A percentile compares a stretch with the other conserved stretches of the same genome.
These are phyloP conservation scores for Cyanoderma ruficeps DNA, from an alignment of 2,113 vertebrate genomes.

Conservation along the genomic window DNA sequence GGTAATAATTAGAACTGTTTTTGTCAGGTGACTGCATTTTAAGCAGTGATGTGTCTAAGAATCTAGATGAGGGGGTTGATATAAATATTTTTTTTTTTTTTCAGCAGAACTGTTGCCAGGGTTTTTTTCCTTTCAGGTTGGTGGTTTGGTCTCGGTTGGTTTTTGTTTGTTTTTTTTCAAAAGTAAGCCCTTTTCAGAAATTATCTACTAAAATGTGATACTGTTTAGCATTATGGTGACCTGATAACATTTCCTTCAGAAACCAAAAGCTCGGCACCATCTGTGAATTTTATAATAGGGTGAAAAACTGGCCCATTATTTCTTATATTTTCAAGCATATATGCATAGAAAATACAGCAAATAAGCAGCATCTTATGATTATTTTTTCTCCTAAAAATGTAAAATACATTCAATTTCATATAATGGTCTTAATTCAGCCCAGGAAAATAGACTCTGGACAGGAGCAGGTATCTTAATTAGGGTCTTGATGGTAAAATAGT, in stretches of 20 bases:
- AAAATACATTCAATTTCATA: background rate
- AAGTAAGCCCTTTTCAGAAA: conserved; percentile 90
- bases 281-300: conserved; percentile 51
- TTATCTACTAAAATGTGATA: conserved; percentile 86
- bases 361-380: background rate
- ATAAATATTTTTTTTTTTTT: conserved; percentile 81
- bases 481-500: background rate
- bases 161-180: conserved; percentile 57
- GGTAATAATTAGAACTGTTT: conserved; percentile 83
- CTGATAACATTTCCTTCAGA: conserved; percentile 63
- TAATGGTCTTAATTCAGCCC: background rate
- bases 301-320: conserved; percentile 51
- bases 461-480: background rate
- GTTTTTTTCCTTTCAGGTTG: conserved; percentile 70
- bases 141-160: background rate
- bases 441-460: background rate
- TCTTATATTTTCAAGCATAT: background rate
- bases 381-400: background rate
- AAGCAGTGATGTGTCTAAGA: conserved; percentile 78
- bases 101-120: conserved; percentile 78
- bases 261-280: conserved; percentile 48
- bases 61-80: conserved; percentile 87
- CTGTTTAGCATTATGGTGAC: conserved; percentile 64
- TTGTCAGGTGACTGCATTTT: conserved; percentile 83
- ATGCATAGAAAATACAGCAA: background rate